phyloP scores from a whole-genome alignment of 2,888 invertebrate genomes.

The Frankliniella fusca region DNA sequence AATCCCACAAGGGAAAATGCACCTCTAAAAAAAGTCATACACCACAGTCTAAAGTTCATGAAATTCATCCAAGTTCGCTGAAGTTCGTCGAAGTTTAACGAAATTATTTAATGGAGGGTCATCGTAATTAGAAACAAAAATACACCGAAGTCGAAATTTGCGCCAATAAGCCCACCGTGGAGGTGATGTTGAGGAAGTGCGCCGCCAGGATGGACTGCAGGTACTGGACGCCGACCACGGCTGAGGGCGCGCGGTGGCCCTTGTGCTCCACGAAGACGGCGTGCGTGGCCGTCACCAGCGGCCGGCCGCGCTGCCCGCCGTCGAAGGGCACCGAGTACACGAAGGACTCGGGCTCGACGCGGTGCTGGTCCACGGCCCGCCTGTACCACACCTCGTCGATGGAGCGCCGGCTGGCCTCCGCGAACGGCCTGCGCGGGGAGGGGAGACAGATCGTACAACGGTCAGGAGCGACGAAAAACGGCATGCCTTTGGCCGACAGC shows the following conservation, averaged over 20 bases:
- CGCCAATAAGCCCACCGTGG: slow-evolving; percentile 59
- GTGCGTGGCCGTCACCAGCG: slow-evolving; percentile 82
- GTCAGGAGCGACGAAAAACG: slow-evolving; percentile 32
- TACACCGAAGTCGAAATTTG: background rate
- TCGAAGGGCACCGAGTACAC: slow-evolving; percentile 85
- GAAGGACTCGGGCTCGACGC: slow-evolving; percentile 81
- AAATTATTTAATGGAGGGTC: no score
- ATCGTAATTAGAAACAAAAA: background rate
- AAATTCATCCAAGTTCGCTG: no score
- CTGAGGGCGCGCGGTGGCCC: slow-evolving; percentile 80
- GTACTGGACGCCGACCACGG: slow-evolving; percentile 88
- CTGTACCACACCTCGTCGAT: slow-evolving; percentile 89
- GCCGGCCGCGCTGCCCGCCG: slow-evolving; percentile 55
- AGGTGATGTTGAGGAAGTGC: slow-evolving; percentile 84
- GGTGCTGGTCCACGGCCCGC: slow-evolving; percentile 83
- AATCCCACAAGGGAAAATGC: background rate
- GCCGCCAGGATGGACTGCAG: slow-evolving; percentile 75
- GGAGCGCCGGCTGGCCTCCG: slow-evolving; percentile 71
- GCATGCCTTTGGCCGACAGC: no score
- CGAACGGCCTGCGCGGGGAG: slow-evolving; percentile 63
- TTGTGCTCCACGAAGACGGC: slow-evolving; percentile 82
- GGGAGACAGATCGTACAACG: slow-evolving; percentile 33
- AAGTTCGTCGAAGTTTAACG: no score
- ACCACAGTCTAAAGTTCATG: no score
- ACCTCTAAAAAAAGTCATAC: no score